A percentile compares a stretch with the other conserved stretches of the same genome.
These are phyloP conservation scores for Xanthia icteritia DNA, from an alignment of 2,888 invertebrate genomes.

Conservation along the genomic window DNA sequence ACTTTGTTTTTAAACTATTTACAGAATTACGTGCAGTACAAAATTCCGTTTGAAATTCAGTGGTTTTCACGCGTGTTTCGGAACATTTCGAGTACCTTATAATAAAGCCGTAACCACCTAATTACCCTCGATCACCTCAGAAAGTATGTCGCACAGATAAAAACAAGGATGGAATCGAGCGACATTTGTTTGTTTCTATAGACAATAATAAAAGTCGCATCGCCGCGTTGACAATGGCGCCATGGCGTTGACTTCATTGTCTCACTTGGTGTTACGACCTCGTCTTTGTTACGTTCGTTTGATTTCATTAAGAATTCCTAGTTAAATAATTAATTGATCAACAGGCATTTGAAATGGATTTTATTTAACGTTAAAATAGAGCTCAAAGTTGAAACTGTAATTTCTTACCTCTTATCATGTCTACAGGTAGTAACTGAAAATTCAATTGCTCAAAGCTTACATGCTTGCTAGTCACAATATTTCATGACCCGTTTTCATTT, in stretches of 20 bases:
- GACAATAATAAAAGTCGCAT: conserved; percentile 47
- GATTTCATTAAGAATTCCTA: conserved; percentile 11
- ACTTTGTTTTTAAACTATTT: neutral
- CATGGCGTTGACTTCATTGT: conserved; percentile 40
- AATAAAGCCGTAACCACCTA: neutral
- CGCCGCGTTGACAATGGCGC: conserved; percentile 37
- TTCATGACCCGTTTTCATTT: neutral
- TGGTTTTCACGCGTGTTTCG: neutral
- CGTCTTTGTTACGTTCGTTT: conserved; percentile 33
- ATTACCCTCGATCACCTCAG: conserved; percentile 20
- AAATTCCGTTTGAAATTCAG: neutral
- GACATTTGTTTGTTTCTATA: conserved; percentile 41
- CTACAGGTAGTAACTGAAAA: too few species aligned
- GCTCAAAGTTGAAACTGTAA: too few species aligned
- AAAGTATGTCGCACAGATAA: conserved; percentile 41
- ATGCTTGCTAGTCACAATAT: neutral
- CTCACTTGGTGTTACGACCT: conserved; percentile 14
- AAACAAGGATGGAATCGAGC: conserved; percentile 22
- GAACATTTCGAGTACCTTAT: neutral
- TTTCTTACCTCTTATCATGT: too few species aligned
- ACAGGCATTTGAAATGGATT: neutral
- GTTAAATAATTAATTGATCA: neutral
- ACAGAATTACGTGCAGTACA: neutral
- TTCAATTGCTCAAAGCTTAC: neutral
- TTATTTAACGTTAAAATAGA: too few species aligned